phyloP scores from a whole-genome alignment of 2,888 invertebrate genomes.

The Conus canariensis region DNA sequence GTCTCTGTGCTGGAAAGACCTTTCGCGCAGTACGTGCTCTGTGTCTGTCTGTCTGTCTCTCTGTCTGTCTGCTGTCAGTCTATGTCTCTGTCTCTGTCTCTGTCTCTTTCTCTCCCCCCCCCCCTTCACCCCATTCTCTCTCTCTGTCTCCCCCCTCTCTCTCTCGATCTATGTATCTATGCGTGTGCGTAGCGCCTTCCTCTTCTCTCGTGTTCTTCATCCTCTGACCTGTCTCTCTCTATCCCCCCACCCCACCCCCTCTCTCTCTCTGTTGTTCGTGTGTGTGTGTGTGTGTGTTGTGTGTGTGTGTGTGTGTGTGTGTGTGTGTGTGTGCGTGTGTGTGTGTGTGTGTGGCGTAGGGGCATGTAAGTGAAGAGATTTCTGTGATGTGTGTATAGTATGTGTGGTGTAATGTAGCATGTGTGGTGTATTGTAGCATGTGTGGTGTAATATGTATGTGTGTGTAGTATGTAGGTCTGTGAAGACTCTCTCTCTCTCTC shows the following conservation, averaged over 20 bases:
- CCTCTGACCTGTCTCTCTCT: no score
- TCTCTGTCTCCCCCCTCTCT: background rate
- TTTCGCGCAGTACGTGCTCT: constrained; percentile 50
- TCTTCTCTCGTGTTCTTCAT: background rate
- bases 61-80: background rate
- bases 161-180: background rate
- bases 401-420: no score
- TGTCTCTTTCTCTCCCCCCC: background rate
- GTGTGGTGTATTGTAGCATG: no score
- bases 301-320: background rate
- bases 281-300: constrained; percentile 4
- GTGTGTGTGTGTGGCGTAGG: no score
- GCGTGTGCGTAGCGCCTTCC: background rate
- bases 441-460: no score
- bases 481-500: no score
- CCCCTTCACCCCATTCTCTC: background rate
- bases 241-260: no score
- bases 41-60: background rate
- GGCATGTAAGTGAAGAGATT: no score
- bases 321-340: no score
- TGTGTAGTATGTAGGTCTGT: no score
- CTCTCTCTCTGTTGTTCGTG: background rate
- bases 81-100: background rate
- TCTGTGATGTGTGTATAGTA: no score
- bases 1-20: constrained; percentile 62